phyloP scores from a whole-genome alignment of 2,113 vertebrate species.

The Tricholaema leucomelas region DNA sequence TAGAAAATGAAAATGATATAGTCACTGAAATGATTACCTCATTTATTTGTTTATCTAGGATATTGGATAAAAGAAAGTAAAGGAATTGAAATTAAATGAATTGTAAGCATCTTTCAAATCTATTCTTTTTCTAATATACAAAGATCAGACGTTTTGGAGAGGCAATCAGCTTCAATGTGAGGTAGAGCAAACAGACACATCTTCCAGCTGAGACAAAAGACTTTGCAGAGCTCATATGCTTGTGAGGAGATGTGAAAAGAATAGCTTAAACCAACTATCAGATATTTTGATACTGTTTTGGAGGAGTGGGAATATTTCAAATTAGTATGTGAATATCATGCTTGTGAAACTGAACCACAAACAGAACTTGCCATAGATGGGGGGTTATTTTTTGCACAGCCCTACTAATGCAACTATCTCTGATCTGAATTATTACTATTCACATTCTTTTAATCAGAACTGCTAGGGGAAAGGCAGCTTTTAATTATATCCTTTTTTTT shows the following conservation, averaged over 20 bases:
- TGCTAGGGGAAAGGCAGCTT: not conserved
- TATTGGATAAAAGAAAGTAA: constrained; percentile 65
- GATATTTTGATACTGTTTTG: constrained; percentile 58
- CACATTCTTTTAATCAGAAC: not conserved
- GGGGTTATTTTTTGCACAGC: not conserved
- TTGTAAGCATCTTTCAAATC: constrained; percentile 74
- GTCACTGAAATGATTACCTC: constrained; percentile 53
- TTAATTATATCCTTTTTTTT: constrained; percentile 38
- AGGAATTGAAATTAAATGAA: constrained; percentile 72
- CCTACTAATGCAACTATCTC: not conserved
- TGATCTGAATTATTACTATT: constrained; percentile 20
- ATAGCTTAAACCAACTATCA: constrained; percentile 71
- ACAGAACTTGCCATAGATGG: not conserved
- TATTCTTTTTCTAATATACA: constrained; percentile 68
- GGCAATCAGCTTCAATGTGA: constrained; percentile 66
- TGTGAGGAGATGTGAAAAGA: constrained; percentile 65
- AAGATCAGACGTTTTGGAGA: constrained; percentile 74
- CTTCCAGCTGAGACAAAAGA: constrained; percentile 70
- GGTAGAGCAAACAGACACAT: constrained; percentile 63
- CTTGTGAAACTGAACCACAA: constrained; percentile 49
- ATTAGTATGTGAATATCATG: constrained; percentile 43
- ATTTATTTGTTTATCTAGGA: constrained; percentile 67
- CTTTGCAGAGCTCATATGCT: constrained; percentile 37
- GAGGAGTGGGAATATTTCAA: constrained; percentile 42
- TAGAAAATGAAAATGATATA: constrained; percentile 47